Percentiles rank a stretch among this genome's conserved stretches.
These are phyloP conservation scores for Camarhynchus parvulus DNA, from an alignment of 2,113 vertebrate species.

Conservation along the genomic window DNA sequence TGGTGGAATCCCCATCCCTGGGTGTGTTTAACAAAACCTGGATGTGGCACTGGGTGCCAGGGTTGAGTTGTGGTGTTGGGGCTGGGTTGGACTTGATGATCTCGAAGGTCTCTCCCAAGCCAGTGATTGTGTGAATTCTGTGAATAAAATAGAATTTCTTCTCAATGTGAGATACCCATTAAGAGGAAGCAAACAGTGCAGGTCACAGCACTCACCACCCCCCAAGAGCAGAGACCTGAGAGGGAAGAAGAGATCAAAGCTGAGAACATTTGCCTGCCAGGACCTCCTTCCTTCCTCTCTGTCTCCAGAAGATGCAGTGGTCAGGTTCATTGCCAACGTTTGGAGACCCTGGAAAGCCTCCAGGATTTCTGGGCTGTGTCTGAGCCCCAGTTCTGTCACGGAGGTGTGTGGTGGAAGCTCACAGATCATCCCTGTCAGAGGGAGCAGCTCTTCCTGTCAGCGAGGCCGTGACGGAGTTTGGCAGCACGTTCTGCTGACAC, in stretches of 20 bases:
- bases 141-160: background rate
- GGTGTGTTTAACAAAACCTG: background rate
- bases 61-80: background rate
- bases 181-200: background rate
- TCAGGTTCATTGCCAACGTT: rapidly evolving
- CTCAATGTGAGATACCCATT: rapidly evolving
- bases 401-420: background rate
- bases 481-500: background rate
- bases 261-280: background rate
- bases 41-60: background rate
- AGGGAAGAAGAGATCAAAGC: background rate
- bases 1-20: background rate
- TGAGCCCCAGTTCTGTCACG: background rate
- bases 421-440: background rate
- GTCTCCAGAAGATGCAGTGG: background rate
- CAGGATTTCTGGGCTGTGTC: background rate
- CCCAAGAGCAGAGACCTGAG: background rate
- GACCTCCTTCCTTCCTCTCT: background rate
- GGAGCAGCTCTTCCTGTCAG: constrained; percentile 28
- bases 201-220: background rate
- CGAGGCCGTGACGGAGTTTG: background rate
- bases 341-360: background rate
- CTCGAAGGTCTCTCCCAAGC: background rate
- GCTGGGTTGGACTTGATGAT: background rate
- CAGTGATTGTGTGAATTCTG: background rate